A percentile compares a stretch with the other conserved stretches of the same genome.
Evolutionary conservation across 1,140 invertebrate species (phyloP).

Genomic region (Leptonema lineaticorne): DNA sequence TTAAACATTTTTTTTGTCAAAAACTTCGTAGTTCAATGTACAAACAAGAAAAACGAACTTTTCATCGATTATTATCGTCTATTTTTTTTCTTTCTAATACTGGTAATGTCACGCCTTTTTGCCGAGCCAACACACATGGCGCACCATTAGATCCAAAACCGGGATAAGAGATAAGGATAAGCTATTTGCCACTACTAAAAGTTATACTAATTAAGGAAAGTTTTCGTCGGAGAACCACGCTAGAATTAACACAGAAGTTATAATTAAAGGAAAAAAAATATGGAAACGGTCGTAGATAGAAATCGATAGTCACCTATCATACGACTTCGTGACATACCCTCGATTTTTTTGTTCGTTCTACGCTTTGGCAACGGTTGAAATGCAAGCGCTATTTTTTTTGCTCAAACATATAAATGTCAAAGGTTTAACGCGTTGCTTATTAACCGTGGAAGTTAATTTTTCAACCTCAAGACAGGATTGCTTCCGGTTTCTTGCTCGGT

Average conservation of each 20-base stretch:
- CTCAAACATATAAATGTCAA: too few relatives aligned
- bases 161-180: neutral
- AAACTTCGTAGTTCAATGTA: too few relatives aligned
- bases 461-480: neutral
- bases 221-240: neutral
- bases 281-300: too few relatives aligned
- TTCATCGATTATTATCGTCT: neutral
- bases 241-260: neutral
- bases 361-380: neutral
- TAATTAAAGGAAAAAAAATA: too few relatives aligned
- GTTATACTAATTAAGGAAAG: slow-evolving; percentile 3
- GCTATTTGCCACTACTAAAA: slow-evolving; percentile 9
- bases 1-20: neutral
- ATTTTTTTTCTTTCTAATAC: neutral
- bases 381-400: neutral
- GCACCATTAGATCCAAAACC: neutral
- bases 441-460: neutral
- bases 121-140: slow-evolving; percentile 14
- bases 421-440: neutral
- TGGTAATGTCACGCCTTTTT: slow-evolving; percentile 10
- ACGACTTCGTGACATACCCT: neutral
- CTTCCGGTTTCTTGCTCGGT: neutral
- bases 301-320: neutral
- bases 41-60: too few relatives aligned
- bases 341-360: too few relatives aligned